Conservation (phyloP, 2,888 invertebrate genomes). For the Drosophila quasianomalipes region DNA sequence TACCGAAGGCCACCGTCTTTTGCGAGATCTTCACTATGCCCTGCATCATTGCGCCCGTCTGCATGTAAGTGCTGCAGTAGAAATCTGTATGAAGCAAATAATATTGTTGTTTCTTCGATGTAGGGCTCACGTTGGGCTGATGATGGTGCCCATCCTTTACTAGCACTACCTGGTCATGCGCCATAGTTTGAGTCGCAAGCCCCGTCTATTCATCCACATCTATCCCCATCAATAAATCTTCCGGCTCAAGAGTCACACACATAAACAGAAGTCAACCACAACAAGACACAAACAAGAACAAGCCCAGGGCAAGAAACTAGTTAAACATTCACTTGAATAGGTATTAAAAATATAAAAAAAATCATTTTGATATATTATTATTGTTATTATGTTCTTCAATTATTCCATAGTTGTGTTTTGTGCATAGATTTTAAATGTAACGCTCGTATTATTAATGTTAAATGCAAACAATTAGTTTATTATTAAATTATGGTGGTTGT, state of each 20-base stretch:
- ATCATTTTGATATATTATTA: constrained; percentile 30
- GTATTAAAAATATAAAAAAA: constrained; percentile 28
- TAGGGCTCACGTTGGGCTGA: constrained; percentile 95
- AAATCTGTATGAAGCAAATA: background rate
- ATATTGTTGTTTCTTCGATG: background rate
- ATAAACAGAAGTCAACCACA: constrained; percentile 21
- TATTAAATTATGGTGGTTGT: background rate
- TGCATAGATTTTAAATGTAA: constrained; percentile 18
- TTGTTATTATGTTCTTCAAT: constrained; percentile 8
- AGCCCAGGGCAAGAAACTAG: constrained; percentile 34
- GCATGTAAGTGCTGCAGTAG: constrained; percentile 90
- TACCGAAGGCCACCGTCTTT: constrained; percentile 95
- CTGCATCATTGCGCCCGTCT: constrained; percentile 91
- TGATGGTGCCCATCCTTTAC: constrained; percentile 97
- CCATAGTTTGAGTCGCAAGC: constrained; percentile 97
- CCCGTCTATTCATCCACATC: constrained; percentile 87
- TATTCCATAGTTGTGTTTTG: constrained; percentile 13
- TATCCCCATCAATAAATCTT: constrained; percentile 93
- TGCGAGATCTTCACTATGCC: constrained; percentile 97
- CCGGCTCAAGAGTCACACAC: constrained; percentile 89
- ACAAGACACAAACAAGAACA: constrained; percentile 25
- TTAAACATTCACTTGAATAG: constrained; percentile 39
- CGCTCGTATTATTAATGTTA: constrained; percentile 67
- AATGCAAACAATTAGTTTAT: constrained; percentile 34
- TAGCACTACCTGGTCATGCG: constrained; percentile 97